Conservation (phyloP, 2,888 invertebrate genomes). For the Tanytarsus gracilentus region DNA sequence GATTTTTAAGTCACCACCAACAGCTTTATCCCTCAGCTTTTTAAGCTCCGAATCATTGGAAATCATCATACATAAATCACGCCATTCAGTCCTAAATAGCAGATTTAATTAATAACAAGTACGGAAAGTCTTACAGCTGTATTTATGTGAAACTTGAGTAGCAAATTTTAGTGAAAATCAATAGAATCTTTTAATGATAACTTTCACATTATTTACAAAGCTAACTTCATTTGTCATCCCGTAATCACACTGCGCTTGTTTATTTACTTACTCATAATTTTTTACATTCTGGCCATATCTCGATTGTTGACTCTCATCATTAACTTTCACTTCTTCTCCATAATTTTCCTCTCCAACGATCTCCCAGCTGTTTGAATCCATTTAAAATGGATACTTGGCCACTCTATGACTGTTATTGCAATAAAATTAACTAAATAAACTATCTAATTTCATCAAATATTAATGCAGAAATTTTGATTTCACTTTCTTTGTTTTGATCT, state of each 20-base stretch:
- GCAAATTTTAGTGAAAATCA: not conserved
- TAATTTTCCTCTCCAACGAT: not conserved
- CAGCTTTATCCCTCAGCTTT: constrained; percentile 43
- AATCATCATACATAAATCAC: constrained; percentile 9
- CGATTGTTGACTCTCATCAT: not conserved
- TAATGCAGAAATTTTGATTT: not conserved
- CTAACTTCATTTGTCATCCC: too few relatives aligned
- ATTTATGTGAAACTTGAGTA: not conserved
- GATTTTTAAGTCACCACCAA: constrained; percentile 39
- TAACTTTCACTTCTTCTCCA: not conserved
- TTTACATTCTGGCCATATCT: constrained; percentile 24
- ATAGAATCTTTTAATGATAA: too few relatives aligned
- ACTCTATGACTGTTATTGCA: not conserved
- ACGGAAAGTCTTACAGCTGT: not conserved
- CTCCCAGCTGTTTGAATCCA: constrained; percentile 26
- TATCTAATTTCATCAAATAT: not conserved
- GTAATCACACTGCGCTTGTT: too few relatives aligned
- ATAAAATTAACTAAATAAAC: not conserved
- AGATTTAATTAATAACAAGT: not conserved
- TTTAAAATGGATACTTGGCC: not conserved
- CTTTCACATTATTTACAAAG: too few relatives aligned
- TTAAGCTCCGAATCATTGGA: not conserved
- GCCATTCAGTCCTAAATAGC: constrained; percentile 13
- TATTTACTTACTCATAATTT: constrained; percentile 23
- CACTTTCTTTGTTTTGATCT: not conserved